phyloP scores from a whole-genome alignment of 2,797 vertebrate genomes.

The Anguilla obscura region DNA sequence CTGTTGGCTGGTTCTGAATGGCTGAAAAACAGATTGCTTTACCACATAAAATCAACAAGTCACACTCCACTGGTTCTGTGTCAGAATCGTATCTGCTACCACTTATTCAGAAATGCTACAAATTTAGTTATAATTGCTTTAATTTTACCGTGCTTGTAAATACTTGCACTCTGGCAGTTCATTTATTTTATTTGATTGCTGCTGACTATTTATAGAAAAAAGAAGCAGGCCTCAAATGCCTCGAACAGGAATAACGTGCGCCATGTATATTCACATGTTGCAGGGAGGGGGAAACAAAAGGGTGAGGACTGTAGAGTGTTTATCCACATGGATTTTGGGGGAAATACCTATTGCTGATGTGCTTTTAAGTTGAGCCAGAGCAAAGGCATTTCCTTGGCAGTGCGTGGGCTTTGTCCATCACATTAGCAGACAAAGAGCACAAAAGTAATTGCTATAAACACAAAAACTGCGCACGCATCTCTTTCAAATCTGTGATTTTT shows the following conservation, averaged over 20 bases:
- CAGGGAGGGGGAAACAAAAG: conserved; percentile 54
- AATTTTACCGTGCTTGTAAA: conserved; percentile 75
- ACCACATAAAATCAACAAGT: conserved; percentile 59
- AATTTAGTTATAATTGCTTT: conserved; percentile 75
- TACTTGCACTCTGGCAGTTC: conserved; percentile 76
- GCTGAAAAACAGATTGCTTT: conserved; percentile 42
- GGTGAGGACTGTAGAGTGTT: conserved; percentile 64
- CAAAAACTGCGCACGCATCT: conserved; percentile 7
- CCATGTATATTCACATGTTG: conserved; percentile 55
- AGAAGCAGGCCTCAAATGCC: conserved; percentile 40
- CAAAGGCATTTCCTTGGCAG: conserved; percentile 53
- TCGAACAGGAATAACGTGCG: conserved; percentile 62
- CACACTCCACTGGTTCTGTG: conserved; percentile 60
- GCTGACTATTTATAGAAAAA: conserved; percentile 69
- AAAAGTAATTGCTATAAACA: conserved; percentile 42
- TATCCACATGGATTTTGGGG: conserved; percentile 63
- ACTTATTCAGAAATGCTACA: conserved; percentile 79
- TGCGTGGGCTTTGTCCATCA: conserved; percentile 38
- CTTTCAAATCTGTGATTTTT: conserved; percentile 16
- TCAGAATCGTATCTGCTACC: conserved; percentile 75
- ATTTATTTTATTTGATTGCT: conserved; percentile 82
- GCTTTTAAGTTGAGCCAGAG: conserved; percentile 55
- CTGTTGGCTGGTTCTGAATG: conserved; percentile 42
- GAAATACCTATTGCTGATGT: conserved; percentile 64
- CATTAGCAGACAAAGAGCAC: conserved; percentile 44